These are phyloP conservation scores for Drosophila paranaensis DNA, from an alignment of 2,888 invertebrate genomes.

Conservation along the genomic window DNA sequence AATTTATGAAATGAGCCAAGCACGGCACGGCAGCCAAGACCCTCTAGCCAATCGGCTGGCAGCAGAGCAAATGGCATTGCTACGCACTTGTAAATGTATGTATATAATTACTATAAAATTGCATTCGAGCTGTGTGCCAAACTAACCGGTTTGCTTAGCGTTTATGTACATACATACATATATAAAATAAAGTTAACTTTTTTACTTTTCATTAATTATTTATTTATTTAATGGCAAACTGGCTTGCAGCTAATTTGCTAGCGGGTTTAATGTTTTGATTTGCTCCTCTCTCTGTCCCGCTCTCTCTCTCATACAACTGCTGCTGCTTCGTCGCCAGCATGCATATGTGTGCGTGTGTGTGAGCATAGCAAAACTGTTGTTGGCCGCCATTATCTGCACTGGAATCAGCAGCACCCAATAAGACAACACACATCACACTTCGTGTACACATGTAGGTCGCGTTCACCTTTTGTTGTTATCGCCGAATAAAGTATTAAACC, in stretches of 20 bases:
- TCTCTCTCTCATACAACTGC: background rate
- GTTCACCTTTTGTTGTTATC: conserved; percentile 74
- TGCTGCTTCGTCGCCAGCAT: conserved; percentile 1
- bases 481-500: conserved; percentile 62
- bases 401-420: conserved; percentile 45
- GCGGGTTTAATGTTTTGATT: conserved; percentile 24
- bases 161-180: background rate
- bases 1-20: conserved; percentile 10
- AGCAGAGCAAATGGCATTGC: background rate
- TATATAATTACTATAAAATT: background rate
- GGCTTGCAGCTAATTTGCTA: conserved; percentile 13
- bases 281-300: background rate
- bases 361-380: conserved; percentile 26
- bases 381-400: conserved; percentile 40
- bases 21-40: conserved; percentile 6
- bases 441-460: conserved; percentile 54
- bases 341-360: background rate
- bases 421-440: conserved; percentile 32
- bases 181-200: background rate
- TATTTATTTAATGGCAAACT: background rate
- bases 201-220: background rate
- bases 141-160: conserved; percentile 9
- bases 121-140: background rate
- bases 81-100: background rate
- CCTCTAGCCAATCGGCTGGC: conserved; percentile 53